Conservation (phyloP, 2,797 vertebrate genomes). For the Microctenopoma steveboyesi region DNA sequence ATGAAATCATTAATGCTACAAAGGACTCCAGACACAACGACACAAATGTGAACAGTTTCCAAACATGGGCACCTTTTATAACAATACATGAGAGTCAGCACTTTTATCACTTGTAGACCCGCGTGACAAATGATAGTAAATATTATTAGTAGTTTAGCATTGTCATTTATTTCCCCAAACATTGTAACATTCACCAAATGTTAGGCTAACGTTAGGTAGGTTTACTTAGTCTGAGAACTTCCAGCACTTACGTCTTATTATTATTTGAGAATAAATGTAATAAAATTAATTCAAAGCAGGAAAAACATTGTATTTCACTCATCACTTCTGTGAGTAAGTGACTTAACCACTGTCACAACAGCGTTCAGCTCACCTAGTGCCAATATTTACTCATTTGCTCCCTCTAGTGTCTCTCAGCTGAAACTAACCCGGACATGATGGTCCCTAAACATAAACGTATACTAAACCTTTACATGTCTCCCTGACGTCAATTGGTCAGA, state of each 20-base stretch:
- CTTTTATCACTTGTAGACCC: not conserved
- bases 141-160: not conserved
- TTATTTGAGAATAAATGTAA: not conserved
- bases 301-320: not conserved
- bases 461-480: not conserved
- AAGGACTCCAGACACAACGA: not conserved
- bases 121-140: not conserved
- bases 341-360: not conserved
- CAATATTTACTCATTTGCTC: slow-evolving; percentile 54
- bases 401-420: slow-evolving; percentile 67
- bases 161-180: not conserved
- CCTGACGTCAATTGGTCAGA: slow-evolving; percentile 6
- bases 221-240: no score
- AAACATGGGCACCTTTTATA: not conserved
- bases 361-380: not conserved
- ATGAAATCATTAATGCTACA: slow-evolving; percentile 8
- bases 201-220: no score
- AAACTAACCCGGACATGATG: not conserved
- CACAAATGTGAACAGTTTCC: not conserved
- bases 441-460: not conserved
- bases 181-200: not conserved
- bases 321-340: not conserved
- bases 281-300: slow-evolving; percentile 1
- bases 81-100: not conserved
- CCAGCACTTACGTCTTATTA: no score